A percentile compares a stretch with the other conserved stretches of the same genome.
phyloP scores from a whole-genome alignment of 2,888 invertebrate species.

The Conchocele bisecta region DNA sequence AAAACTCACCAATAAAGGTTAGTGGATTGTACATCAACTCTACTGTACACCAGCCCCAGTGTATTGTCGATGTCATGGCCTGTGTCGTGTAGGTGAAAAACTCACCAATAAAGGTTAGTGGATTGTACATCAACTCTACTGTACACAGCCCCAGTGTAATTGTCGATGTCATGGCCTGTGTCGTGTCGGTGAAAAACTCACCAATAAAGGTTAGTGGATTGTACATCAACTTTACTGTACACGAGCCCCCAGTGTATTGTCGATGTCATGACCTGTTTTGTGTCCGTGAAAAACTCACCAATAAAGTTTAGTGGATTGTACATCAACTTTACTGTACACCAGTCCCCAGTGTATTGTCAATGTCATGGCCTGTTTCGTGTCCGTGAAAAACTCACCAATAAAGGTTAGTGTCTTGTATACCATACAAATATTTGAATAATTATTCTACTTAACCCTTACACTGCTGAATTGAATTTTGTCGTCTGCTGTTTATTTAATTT shows the following conservation, averaged over 20 bases:
- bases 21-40: neutral
- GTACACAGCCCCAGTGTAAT: no score
- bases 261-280: constrained; percentile 81
- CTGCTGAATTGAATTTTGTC: no score
- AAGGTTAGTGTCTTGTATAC: constrained; percentile 32
- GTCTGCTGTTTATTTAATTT: no score
- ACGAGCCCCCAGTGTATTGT: no score
- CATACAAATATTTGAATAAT: no score
- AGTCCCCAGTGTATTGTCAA: constrained; percentile 74
- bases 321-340: no score
- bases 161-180: constrained; percentile 81
- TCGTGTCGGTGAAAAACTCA: constrained; percentile 77
- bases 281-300: constrained; percentile 81
- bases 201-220: constrained; percentile 49
- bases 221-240: no score
- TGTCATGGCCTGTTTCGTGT: constrained; percentile 81
- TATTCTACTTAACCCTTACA: no score
- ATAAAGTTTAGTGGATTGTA: no score
- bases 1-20: constrained; percentile 59
- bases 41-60: constrained; percentile 66
- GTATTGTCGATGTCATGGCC: constrained; percentile 81
- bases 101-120: constrained; percentile 49
- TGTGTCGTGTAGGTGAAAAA: constrained; percentile 80
- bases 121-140: neutral
- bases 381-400: constrained; percentile 71